A percentile compares a stretch with the other conserved stretches of the same genome.
These are phyloP conservation scores for Pelobates fuscus DNA, from an alignment of 2,113 vertebrate species.

Conservation along the genomic window DNA sequence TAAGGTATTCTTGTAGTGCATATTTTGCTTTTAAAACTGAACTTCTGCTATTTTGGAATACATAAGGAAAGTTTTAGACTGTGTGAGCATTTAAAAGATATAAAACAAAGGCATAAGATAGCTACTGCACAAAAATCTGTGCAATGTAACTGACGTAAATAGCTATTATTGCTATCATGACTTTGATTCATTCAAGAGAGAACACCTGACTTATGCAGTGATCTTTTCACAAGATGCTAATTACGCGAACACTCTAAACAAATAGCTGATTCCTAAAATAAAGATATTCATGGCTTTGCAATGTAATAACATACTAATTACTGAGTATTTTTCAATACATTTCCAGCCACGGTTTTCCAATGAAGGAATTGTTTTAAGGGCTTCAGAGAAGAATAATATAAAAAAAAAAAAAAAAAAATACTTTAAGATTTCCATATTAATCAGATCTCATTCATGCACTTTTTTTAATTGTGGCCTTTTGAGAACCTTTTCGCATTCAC, in stretches of 20 bases:
- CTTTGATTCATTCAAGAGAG: too few species aligned
- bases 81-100: too few species aligned
- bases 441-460: slow-evolving; percentile 44
- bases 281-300: slow-evolving; percentile 9
- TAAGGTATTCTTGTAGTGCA: too few species aligned
- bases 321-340: slow-evolving; percentile 6
- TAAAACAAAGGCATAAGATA: too few species aligned
- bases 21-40: too few species aligned
- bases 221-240: slow-evolving; percentile 25
- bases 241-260: slow-evolving; percentile 6
- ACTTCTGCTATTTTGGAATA: too few species aligned
- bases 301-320: slow-evolving; percentile 16
- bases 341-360: not conserved
- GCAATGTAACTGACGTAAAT: too few species aligned
- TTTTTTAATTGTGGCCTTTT: slow-evolving; percentile 40
- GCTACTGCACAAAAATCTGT: too few species aligned
- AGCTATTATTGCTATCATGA: too few species aligned
- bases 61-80: too few species aligned
- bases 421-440: slow-evolving; percentile 38
- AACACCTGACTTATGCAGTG: not conserved
- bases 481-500: slow-evolving; percentile 46
- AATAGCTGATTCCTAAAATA: not conserved
- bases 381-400: slow-evolving; percentile 20
- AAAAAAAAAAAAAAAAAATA: slow-evolving; percentile 30
- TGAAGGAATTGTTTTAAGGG: not conserved